phyloP scores from a whole-genome alignment of 2,113 vertebrate species.

The Chionis minor region DNA sequence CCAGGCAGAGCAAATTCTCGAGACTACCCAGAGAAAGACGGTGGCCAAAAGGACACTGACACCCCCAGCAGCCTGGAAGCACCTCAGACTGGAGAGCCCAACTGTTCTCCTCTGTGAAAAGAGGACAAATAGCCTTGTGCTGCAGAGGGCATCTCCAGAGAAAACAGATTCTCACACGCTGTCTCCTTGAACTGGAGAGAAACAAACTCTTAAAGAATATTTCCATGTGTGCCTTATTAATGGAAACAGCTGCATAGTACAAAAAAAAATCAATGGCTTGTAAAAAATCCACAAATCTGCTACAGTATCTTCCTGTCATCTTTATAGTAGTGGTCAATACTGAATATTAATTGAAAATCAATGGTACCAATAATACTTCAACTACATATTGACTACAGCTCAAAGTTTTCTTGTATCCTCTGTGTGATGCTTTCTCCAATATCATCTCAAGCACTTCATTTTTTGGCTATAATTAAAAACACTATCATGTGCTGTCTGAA shows the following conservation, averaged over 20 bases:
- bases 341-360: constrained; percentile 46
- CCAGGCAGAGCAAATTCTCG: not conserved
- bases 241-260: not conserved
- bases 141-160: not conserved
- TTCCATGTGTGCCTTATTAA: not conserved
- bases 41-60: not conserved
- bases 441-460: constrained; percentile 15
- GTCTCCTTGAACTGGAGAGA: not conserved
- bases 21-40: not conserved
- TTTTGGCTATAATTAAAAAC: constrained; percentile 30
- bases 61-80: not conserved
- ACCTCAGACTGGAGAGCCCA: not conserved
- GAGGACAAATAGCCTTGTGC: not conserved
- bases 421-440: not conserved
- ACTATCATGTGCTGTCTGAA: not conserved
- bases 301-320: not conserved
- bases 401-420: not conserved
- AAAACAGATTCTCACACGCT: not conserved
- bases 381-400: not conserved
- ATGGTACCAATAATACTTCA: not conserved
- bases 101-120: not conserved
- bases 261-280: not conserved
- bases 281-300: not conserved
- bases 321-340: not conserved
- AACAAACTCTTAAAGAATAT: not conserved